These are phyloP conservation scores for Nomada fucata DNA, from an alignment of 2,888 invertebrate species.

Conservation along the genomic window DNA sequence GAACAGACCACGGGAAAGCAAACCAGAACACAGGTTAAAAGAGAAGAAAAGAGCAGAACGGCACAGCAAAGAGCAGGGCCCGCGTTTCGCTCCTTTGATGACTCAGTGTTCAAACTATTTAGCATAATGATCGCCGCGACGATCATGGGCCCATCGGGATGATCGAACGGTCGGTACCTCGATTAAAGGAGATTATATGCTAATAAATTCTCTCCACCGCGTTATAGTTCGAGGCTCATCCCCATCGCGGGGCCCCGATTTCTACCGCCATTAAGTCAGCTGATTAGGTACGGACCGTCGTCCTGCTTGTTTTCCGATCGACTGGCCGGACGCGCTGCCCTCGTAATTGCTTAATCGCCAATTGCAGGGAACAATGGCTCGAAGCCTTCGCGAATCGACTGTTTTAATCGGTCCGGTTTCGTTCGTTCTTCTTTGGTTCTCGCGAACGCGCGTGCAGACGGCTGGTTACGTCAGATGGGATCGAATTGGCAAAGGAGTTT, in stretches of 20 bases:
- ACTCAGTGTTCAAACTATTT: slow-evolving; percentile 60
- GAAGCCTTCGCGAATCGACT: slow-evolving; percentile 3
- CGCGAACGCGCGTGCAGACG: background rate
- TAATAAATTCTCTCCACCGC: slow-evolving; percentile 61
- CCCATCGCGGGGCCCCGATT: slow-evolving; percentile 32
- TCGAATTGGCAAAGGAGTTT: background rate
- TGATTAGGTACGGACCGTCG: slow-evolving; percentile 64
- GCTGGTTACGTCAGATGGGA: slow-evolving; percentile 16
- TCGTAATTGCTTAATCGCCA: slow-evolving; percentile 66
- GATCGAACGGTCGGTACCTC: slow-evolving; percentile 55
- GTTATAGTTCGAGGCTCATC: slow-evolving; percentile 13
- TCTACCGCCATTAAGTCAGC: slow-evolving; percentile 64
- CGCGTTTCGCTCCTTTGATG: slow-evolving; percentile 30
- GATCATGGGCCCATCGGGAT: slow-evolving; percentile 42
- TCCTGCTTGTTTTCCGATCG: slow-evolving; percentile 55
- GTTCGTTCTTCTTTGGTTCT: background rate
- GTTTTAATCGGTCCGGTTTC: background rate
- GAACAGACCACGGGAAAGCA: too few relatives aligned
- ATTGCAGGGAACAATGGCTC: slow-evolving; percentile 54
- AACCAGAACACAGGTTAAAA: too few relatives aligned
- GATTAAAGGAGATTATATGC: slow-evolving; percentile 68
- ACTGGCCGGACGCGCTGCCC: slow-evolving; percentile 53
- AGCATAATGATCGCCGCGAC: slow-evolving; percentile 62
- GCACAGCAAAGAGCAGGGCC: slow-evolving; percentile 4
- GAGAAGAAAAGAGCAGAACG: background rate